Evolutionary conservation across 2,888 invertebrate genomes (phyloP).

Genomic region (Pollenia labialis): DNA sequence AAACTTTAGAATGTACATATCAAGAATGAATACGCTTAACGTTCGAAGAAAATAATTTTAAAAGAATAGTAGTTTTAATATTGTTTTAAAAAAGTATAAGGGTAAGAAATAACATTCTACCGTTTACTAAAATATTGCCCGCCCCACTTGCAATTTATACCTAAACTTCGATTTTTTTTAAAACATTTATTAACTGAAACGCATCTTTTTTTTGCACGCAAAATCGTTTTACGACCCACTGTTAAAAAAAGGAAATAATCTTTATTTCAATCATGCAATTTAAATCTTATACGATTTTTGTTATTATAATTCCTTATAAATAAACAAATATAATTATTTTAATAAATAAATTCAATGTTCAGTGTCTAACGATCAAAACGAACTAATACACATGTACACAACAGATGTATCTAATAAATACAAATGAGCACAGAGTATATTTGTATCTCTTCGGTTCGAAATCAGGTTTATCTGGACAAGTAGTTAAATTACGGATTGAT

Average conservation of each 20-base stretch:
- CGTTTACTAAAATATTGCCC: too few species aligned
- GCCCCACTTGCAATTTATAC: too few species aligned
- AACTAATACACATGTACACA: conserved; percentile 17
- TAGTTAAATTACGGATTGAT: conserved; percentile 37
- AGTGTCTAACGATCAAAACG: conserved; percentile 40
- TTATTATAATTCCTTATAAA: conserved; percentile 39
- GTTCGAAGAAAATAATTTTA: too few species aligned
- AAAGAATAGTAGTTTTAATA: too few species aligned
- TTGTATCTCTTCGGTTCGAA: conserved; percentile 47
- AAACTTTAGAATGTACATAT: too few species aligned
- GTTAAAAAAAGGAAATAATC: neutral
- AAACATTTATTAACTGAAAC: too few species aligned
- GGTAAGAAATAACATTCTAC: too few species aligned
- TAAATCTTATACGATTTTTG: conserved; percentile 25
- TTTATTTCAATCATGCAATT: conserved; percentile 41
- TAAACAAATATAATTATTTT: conserved; percentile 22
- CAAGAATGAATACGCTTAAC: too few species aligned
- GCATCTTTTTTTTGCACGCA: neutral
- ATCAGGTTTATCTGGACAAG: conserved; percentile 68
- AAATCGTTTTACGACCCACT: neutral
- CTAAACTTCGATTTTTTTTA: neutral
- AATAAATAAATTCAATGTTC: conserved; percentile 35
- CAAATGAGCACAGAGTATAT: neutral
- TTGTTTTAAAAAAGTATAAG: too few species aligned
- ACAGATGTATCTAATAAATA: conserved; percentile 10